phyloP scores from a whole-genome alignment of 2,797 vertebrate genomes.

The Ispidina lecontei region DNA sequence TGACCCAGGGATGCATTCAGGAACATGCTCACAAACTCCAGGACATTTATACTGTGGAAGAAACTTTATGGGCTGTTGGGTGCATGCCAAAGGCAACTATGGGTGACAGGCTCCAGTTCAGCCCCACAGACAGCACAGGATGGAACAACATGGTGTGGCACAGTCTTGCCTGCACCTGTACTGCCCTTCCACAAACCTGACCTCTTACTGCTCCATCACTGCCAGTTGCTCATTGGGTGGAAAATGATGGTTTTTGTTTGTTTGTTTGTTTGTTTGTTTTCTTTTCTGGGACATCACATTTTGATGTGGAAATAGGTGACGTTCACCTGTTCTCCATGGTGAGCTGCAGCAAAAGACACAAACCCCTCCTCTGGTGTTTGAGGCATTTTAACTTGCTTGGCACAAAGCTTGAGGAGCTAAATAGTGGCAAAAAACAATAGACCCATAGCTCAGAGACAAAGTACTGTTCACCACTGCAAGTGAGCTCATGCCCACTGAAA shows the following conservation, averaged over 20 bases:
- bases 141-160: background rate
- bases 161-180: background rate
- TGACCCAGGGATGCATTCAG: background rate
- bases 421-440: background rate
- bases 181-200: background rate
- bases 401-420: background rate
- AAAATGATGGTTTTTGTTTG: background rate
- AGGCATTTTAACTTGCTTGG: background rate
- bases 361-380: background rate
- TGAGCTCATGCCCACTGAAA: background rate
- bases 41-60: background rate
- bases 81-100: background rate
- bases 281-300: background rate
- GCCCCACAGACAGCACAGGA: background rate
- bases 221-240: rapidly evolving
- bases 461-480: background rate
- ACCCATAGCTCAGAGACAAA: background rate
- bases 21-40: background rate
- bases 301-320: background rate
- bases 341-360: background rate
- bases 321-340: background rate
- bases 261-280: background rate
- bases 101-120: background rate
- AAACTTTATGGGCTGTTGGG: background rate
- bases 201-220: background rate